Base-by-base conservation (phyloP, 2,797 vertebrate species). In the Philypnodon macrostomus region DNA sequence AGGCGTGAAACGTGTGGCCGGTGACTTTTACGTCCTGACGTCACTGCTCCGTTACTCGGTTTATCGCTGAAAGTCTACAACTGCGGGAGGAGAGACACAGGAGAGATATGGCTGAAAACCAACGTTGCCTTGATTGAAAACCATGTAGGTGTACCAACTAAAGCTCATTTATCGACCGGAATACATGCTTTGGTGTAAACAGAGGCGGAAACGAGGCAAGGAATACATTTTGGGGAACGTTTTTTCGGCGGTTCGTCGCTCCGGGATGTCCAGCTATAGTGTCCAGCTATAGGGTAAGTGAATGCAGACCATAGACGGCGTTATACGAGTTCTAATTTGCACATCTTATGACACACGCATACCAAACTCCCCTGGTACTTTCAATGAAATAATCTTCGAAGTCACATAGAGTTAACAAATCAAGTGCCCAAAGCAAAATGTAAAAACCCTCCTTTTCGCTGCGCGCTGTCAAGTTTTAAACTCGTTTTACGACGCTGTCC, bases 1-100 rank as follows among this genome's bases (percentile, higher is more conserved):
- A 54, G 85, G 80, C 34, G 64, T 68, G 29, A 30, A 54, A 1
- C 24, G 37, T 0, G 0, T 4, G 36, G 21, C 12, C 3, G 16
- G 10, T 88, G 83, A 86, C 86, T 84, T 52, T 27, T 32, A 27
- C 21, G 45, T 26, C 57, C 63, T 72, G 79, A 89, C 90, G 90
- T 91, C 88, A 90, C 52, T 17, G 53, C 35, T 70, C 88, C 81
- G 85, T 89, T 89, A 85, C 73, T 75, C 42, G 65, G 66, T 51
- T n/a, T 41, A 15, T 26, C 21, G 61, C 66, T 34, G 53, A 71
- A 76, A 79, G 58, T 75, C 64, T 72, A 60, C 56, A 73, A 73
- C 77, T 68, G 73, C 71, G 36, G 59, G 29, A 30, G 44, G 49
- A 53, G 1, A 5, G 56, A 10, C 17, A 24, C n/a, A 14, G 6